phyloP scores from a whole-genome alignment of 2,888 invertebrate species.

The Drosophila birchii region DNA sequence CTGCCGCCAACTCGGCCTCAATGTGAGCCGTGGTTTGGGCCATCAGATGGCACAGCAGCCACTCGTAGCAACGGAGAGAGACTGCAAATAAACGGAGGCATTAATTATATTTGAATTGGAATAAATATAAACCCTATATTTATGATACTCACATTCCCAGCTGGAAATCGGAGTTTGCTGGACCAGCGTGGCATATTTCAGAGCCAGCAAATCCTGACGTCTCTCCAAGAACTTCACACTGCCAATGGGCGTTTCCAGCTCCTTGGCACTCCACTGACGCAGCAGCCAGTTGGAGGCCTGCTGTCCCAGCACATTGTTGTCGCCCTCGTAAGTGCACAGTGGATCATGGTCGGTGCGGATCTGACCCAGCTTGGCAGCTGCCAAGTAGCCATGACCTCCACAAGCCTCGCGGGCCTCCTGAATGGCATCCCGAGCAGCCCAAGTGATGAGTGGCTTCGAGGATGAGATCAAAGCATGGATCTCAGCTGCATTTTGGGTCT shows the following conservation, averaged over 20 bases:
- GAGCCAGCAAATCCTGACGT: constrained; percentile 85
- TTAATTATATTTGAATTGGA: not conserved
- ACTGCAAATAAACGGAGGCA: constrained; percentile 86
- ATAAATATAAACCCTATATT: not conserved
- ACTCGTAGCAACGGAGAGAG: constrained; percentile 90
- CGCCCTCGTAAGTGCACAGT: constrained; percentile 96
- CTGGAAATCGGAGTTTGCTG: constrained; percentile 48
- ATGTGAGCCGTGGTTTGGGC: constrained; percentile 88
- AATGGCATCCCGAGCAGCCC: constrained; percentile 91
- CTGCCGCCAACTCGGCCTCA: constrained; percentile 86
- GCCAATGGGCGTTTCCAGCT: constrained; percentile 88
- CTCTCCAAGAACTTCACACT: constrained; percentile 89
- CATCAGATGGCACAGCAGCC: constrained; percentile 93
- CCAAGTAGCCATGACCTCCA: constrained; percentile 93
- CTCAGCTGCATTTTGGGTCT: constrained; percentile 86
- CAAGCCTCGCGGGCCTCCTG: constrained; percentile 94
- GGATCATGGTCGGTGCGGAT: constrained; percentile 95
- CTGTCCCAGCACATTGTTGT: constrained; percentile 96
- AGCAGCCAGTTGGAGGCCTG: constrained; percentile 95
- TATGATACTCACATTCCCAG: constrained; percentile 83
- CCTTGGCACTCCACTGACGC: constrained; percentile 87
- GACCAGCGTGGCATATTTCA: constrained; percentile 52
- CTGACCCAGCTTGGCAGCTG: constrained; percentile 92
- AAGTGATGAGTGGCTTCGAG: constrained; percentile 89
- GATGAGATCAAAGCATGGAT: constrained; percentile 89